Evolutionary conservation across 2,113 vertebrate species (phyloP).

Genomic region (Cyprichromis sp.): DNA sequence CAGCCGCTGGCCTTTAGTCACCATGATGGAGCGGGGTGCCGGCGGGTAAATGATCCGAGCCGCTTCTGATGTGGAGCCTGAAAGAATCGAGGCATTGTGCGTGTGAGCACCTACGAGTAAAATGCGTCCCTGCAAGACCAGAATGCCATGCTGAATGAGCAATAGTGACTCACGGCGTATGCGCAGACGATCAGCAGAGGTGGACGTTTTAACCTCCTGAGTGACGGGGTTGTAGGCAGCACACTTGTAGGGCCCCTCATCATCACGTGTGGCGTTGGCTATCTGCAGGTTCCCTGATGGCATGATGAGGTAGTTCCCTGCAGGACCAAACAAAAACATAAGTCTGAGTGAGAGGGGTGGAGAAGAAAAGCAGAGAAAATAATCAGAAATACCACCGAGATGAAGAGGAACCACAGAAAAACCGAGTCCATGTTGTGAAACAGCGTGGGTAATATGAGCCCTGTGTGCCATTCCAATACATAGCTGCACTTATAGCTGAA

Average conservation of each 20-base stretch:
- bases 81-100: not conserved
- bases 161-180: constrained; percentile 83
- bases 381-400: not conserved
- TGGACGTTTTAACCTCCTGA: constrained; percentile 92
- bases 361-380: not conserved
- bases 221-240: constrained; percentile 96
- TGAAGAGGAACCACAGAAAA: not conserved
- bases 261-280: constrained; percentile 89
- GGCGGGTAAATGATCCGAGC: constrained; percentile 93
- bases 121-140: not conserved
- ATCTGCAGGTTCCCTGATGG: constrained; percentile 97
- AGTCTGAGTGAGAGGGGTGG: not conserved
- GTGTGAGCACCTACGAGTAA: not conserved
- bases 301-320: constrained; percentile 99
- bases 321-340: not conserved
- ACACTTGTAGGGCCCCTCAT: constrained; percentile 92
- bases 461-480: not conserved
- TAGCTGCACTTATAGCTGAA: not conserved
- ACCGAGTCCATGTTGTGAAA: not conserved
- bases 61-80: constrained; percentile 88
- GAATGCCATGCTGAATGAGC: not conserved
- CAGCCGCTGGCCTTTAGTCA: constrained; percentile 92
- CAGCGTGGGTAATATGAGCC: not conserved
- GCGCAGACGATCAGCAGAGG: constrained; percentile 86
- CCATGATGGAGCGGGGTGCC: constrained; percentile 88